Evolutionary conservation across 2,888 invertebrate genomes (phyloP).

Genomic region (Diarsia brunnea): DNA sequence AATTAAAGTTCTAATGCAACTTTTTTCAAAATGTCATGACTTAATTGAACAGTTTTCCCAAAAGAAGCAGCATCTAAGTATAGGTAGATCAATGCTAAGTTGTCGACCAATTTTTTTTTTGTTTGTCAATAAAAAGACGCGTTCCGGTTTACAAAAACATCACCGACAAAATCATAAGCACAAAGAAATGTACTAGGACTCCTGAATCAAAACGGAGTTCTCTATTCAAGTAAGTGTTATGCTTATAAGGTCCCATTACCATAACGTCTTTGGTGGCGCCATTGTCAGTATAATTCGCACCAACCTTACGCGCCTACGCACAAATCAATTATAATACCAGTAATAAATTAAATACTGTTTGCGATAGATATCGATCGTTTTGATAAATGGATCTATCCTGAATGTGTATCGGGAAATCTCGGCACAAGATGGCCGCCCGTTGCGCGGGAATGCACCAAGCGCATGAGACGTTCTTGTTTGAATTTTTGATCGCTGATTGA

Average conservation of each 20-base stretch:
- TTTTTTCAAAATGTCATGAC: background rate
- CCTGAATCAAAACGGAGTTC: constrained; percentile 68
- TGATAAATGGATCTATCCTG: constrained; percentile 88
- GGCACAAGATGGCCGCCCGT: constrained; percentile 87
- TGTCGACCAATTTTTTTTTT: background rate
- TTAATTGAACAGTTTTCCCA: too few relatives aligned
- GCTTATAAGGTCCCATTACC: constrained; percentile 74
- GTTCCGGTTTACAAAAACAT: constrained; percentile 21
- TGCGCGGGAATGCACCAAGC: constrained; percentile 78
- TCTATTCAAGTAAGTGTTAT: constrained; percentile 75
- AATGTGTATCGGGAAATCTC: constrained; percentile 80
- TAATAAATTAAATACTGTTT: constrained; percentile 89
- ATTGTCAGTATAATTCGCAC: constrained; percentile 85
- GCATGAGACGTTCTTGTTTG: constrained; percentile 68
- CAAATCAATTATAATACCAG: constrained; percentile 85
- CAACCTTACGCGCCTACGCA: constrained; percentile 85
- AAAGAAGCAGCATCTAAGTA: too few relatives aligned
- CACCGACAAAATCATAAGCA: constrained; percentile 14
- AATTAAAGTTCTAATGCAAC: background rate
- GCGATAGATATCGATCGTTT: constrained; percentile 87
- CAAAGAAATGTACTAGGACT: constrained; percentile 48
- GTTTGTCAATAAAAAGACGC: background rate
- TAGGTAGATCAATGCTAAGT: background rate
- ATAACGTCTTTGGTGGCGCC: constrained; percentile 85
- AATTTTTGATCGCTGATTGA: constrained; percentile 62